These are phyloP conservation scores for Montifringilla adamsi DNA, from an alignment of 2,113 vertebrate species.

Conservation along the genomic window DNA sequence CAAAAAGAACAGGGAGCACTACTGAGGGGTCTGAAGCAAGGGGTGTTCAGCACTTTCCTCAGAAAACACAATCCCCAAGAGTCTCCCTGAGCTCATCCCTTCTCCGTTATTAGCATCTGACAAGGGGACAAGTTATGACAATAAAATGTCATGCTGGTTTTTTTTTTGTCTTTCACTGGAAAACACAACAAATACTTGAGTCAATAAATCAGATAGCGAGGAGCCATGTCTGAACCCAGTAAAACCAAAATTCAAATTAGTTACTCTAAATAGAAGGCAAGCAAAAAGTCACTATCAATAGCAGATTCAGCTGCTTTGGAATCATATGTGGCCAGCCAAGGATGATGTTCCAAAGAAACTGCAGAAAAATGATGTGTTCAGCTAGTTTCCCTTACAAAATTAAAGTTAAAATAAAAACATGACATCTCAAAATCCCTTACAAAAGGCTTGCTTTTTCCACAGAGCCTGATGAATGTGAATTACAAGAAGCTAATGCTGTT, in stretches of 20 bases:
- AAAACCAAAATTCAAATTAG: not conserved
- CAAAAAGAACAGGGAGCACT: not conserved
- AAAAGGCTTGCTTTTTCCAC: not conserved
- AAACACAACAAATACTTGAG: not conserved
- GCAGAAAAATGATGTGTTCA: not conserved
- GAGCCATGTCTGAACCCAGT: not conserved
- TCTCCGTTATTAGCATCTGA: not conserved
- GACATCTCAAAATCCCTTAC: not conserved
- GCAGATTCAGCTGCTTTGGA: not conserved
- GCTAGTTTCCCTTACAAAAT: not conserved
- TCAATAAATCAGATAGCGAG: not conserved
- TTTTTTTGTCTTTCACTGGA: not conserved
- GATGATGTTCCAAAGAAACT: not conserved
- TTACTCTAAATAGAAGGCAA: not conserved
- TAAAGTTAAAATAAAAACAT: not conserved
- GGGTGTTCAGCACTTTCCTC: not conserved
- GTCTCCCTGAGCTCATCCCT: not conserved
- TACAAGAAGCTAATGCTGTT: not conserved
- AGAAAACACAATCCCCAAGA: not conserved
- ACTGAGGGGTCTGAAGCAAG: not conserved
- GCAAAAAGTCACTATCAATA: not conserved
- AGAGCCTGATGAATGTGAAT: not conserved
- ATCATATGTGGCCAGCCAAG: not conserved
- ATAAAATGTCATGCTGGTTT: not conserved
- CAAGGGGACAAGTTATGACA: not conserved